phyloP scores from a whole-genome alignment of 2,113 vertebrate genomes.

The Hydrochoerus hydrochaeris region DNA sequence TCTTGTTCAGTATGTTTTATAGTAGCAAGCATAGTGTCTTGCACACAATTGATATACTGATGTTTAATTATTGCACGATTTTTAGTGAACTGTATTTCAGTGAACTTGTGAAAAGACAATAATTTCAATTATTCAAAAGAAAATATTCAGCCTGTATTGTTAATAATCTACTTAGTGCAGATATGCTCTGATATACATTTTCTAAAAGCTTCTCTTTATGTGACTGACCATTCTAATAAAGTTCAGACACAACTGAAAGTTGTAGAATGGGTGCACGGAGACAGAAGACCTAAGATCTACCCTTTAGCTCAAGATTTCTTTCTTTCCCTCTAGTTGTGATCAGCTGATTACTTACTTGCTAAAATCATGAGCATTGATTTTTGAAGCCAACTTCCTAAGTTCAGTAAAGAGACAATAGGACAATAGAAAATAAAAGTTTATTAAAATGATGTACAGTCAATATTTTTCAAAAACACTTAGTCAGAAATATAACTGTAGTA shows the following conservation, averaged over 20 bases:
- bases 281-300: background rate
- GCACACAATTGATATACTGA: background rate
- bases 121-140: background rate
- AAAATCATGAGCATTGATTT: conserved; percentile 13
- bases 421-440: conserved; percentile 49
- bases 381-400: background rate
- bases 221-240: background rate
- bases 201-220: background rate
- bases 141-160: background rate
- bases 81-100: conserved; percentile 21
- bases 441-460: conserved; percentile 7
- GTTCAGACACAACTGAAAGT: background rate
- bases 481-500: conserved; percentile 52
- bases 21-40: background rate
- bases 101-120: background rate
- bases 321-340: background rate
- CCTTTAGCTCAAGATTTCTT: background rate
- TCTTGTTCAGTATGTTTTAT: background rate
- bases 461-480: conserved; percentile 52
- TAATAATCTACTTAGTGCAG: conserved; percentile 16
- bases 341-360: background rate
- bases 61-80: conserved; percentile 40
- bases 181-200: background rate
- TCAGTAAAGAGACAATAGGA: background rate
- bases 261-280: background rate